phyloP scores from a whole-genome alignment of 2,113 vertebrate genomes.

The Thryonomys swinderianus region DNA sequence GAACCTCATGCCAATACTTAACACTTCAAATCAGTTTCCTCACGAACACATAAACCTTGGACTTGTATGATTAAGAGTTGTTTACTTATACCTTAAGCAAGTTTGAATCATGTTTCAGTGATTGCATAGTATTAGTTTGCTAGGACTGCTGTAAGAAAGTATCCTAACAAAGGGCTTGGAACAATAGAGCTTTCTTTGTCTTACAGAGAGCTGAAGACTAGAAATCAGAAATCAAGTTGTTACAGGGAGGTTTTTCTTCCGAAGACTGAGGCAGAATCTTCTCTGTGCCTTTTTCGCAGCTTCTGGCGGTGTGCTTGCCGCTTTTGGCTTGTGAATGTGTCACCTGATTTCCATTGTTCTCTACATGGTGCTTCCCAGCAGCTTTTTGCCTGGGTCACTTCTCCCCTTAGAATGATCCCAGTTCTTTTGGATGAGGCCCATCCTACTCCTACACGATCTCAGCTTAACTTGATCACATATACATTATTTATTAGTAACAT shows the following conservation, averaged over 20 bases:
- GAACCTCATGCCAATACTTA: not conserved
- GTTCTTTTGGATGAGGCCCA: not conserved
- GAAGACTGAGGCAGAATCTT: not conserved
- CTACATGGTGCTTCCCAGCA: not conserved
- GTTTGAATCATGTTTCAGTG: not conserved
- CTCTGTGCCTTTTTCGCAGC: not conserved
- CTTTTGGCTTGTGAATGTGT: not conserved
- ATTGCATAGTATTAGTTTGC: not conserved
- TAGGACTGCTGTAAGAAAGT: not conserved
- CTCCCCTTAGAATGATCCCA: not conserved
- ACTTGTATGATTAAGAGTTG: not conserved
- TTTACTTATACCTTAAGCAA: conserved; percentile 6
- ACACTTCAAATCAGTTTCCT: not conserved
- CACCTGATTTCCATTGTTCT: not conserved
- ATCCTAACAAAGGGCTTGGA: not conserved
- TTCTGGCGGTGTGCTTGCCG: not conserved
- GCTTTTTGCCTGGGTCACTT: not conserved
- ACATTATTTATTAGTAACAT: no score
- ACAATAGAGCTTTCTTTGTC: not conserved
- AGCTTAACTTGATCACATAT: not conserved
- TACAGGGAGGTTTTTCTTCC: not conserved
- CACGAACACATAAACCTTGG: not conserved
- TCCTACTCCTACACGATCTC: not conserved
- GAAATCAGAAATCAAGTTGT: not conserved
- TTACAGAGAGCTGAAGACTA: not conserved